A percentile compares a stretch with the other conserved stretches of the same genome.
These are phyloP conservation scores for Pangasianodon hypophthalmus DNA, from an alignment of 2,113 vertebrate species.

Conservation along the genomic window DNA sequence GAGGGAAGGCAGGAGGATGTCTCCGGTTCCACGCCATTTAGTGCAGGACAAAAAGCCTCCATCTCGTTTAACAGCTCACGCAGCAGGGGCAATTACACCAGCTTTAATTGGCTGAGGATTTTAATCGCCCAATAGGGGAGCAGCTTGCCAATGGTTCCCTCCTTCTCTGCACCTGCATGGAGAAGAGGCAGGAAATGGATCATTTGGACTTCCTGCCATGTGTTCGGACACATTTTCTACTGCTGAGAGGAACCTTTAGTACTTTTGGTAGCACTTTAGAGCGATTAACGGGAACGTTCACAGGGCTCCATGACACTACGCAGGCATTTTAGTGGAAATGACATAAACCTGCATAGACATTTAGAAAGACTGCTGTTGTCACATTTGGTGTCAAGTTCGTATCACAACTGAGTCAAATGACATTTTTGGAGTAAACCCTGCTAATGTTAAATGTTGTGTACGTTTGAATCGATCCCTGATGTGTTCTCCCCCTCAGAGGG, in stretches of 20 bases:
- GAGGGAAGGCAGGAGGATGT: constrained; percentile 59
- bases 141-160: constrained; percentile 15
- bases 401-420: not conserved
- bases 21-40: constrained; percentile 83
- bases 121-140: constrained; percentile 83
- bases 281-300: not conserved
- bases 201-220: constrained; percentile 9
- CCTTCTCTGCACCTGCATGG: not conserved
- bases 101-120: constrained; percentile 84
- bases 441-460: not conserved
- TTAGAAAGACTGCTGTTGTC: not conserved
- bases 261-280: constrained; percentile 1
- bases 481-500: not conserved
- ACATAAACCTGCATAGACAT: not conserved
- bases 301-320: not conserved
- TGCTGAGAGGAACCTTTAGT: constrained; percentile 5
- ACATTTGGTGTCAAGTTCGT: not conserved
- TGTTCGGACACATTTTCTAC: constrained; percentile 7
- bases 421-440: not conserved
- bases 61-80: constrained; percentile 88
- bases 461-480: not conserved
- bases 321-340: constrained; percentile 1
- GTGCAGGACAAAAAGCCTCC: constrained; percentile 86
- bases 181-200: constrained; percentile 7
- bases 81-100: constrained; percentile 82